A percentile compares a stretch with the other conserved stretches of the same genome.
Evolutionary conservation across 2,888 invertebrate species (phyloP).

Genomic region (Leptinotarsa juncta): DNA sequence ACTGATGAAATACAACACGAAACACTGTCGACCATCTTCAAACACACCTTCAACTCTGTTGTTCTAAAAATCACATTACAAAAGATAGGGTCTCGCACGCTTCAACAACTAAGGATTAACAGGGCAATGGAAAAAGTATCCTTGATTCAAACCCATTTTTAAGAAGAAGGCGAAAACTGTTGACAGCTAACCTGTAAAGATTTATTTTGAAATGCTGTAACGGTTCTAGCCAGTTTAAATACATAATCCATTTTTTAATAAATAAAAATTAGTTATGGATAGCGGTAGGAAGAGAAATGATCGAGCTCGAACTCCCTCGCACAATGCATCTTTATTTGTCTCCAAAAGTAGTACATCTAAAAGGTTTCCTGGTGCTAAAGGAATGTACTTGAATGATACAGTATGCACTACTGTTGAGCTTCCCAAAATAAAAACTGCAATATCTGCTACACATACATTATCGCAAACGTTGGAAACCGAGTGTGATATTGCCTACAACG

Average conservation of each 20-base stretch:
- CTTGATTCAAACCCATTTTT: too few relatives aligned
- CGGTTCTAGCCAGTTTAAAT: neutral
- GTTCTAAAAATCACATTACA: too few relatives aligned
- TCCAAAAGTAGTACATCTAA: slow-evolving; percentile 29
- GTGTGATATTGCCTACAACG: slow-evolving; percentile 34
- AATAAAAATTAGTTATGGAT: slow-evolving; percentile 9
- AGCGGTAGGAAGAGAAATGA: slow-evolving; percentile 26
- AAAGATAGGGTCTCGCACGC: too few relatives aligned
- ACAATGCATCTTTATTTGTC: slow-evolving; percentile 28
- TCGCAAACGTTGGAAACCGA: slow-evolving; percentile 28
- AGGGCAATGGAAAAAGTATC: too few relatives aligned
- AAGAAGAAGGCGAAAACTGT: neutral
- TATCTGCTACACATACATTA: slow-evolving; percentile 12
- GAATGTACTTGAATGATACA: slow-evolving; percentile 30
- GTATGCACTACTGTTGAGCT: neutral
- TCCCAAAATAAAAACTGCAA: slow-evolving; percentile 28
- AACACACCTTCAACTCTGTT: too few relatives aligned
- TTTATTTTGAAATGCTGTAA: too few relatives aligned
- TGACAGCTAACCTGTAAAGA: too few relatives aligned
- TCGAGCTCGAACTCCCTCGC: slow-evolving; percentile 27
- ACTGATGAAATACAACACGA: too few relatives aligned
- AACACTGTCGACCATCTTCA: too few relatives aligned
- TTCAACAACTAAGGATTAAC: too few relatives aligned
- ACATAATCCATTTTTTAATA: neutral
- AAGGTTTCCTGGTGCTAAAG: slow-evolving; percentile 22